Conservation (phyloP, 1,140 invertebrate species). For the Listronotus bonariensis region DNA sequence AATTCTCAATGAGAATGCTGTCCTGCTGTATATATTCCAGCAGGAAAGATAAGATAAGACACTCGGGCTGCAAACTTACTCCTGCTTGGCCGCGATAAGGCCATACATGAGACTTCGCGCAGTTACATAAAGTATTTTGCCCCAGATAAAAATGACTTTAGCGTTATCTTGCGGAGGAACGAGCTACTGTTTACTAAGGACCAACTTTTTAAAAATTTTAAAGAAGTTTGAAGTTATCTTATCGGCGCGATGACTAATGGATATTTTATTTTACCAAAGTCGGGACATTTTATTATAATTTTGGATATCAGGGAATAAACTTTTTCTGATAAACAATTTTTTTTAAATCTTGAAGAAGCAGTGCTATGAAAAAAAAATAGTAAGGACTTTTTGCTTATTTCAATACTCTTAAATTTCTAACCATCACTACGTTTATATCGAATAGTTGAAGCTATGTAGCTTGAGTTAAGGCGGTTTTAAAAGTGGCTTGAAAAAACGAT, state of each 20-base stretch:
- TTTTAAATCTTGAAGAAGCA: not conserved
- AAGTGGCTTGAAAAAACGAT: too few species aligned
- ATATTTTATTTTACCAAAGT: conserved; percentile 28
- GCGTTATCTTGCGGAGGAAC: conserved; percentile 27
- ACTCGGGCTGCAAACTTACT: conserved; percentile 30
- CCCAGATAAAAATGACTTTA: conserved; percentile 34
- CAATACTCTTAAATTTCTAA: too few species aligned
- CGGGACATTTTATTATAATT: conserved; percentile 10
- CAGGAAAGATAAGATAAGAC: conserved; percentile 35
- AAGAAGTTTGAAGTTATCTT: conserved; percentile 32
- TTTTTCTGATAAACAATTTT: not conserved
- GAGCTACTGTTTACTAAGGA: conserved; percentile 36
- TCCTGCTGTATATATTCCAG: conserved; percentile 30
- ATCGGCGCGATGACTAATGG: conserved; percentile 35
- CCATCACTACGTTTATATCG: too few species aligned
- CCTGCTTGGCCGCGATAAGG: conserved; percentile 34
- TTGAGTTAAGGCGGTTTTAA: too few species aligned
- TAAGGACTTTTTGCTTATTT: too few species aligned
- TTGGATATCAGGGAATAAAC: too few species aligned
- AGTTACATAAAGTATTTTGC: conserved; percentile 35
- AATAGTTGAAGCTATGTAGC: too few species aligned
- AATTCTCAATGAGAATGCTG: conserved; percentile 28
- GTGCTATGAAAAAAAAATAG: too few species aligned
- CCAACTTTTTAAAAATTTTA: conserved; percentile 35
- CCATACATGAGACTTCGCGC: conserved; percentile 36